Evolutionary conservation across 2,113 vertebrate species (phyloP).

Genomic region (Pygoscelis antarcticus): DNA sequence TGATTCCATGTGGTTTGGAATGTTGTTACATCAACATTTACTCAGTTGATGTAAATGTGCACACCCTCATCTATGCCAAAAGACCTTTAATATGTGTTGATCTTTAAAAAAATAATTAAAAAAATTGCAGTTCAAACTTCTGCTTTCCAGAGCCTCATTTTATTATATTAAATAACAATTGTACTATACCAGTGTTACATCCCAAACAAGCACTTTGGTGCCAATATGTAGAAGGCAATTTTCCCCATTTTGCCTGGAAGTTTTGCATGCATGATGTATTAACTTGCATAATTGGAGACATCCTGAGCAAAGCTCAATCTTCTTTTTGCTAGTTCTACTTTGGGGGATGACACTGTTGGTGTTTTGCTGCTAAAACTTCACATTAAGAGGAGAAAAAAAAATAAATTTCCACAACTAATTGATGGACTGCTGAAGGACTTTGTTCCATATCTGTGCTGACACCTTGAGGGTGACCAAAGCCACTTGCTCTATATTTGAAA

Average conservation of each 20-base stretch:
- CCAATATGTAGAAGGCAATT: background rate
- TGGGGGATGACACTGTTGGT: background rate
- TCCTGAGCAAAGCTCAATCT: background rate
- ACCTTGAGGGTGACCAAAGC: conserved; percentile 14
- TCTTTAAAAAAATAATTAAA: background rate
- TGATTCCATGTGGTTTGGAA: background rate
- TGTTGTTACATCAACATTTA: background rate
- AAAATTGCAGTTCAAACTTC: background rate
- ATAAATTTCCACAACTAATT: background rate
- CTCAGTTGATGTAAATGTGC: background rate
- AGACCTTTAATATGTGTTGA: background rate
- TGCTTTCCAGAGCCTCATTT: background rate
- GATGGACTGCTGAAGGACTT: background rate
- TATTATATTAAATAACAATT: background rate
- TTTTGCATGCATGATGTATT: background rate
- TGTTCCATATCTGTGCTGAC: background rate
- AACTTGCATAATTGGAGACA: background rate
- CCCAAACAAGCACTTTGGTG: background rate
- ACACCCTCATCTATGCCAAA: background rate
- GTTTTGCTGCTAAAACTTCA: background rate
- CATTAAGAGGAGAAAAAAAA: background rate
- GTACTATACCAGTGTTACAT: background rate
- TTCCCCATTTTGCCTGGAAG: background rate
- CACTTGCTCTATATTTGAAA: background rate
- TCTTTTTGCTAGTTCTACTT: background rate